Evolutionary conservation across 2,113 vertebrate species (phyloP), one percentile per base, ranked within the genome.

Genomic region (Thermophis baileyi): DNA sequence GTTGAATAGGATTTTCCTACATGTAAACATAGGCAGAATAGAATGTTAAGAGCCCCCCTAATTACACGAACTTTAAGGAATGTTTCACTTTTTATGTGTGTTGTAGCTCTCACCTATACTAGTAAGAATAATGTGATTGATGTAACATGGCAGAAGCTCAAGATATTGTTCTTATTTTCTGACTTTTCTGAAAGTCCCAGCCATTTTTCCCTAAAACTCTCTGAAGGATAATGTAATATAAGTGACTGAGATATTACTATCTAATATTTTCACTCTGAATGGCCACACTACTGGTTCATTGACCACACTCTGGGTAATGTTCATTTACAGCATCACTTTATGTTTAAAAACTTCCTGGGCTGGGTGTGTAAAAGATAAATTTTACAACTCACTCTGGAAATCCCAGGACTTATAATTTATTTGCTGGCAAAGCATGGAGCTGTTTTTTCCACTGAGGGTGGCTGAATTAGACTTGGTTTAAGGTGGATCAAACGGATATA

Each of bases 161-260:
- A 91, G 93, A 88, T 4, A 0, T 93, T 87, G 95, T 50, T 47
- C 69, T 91, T 93, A 55, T 74, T 94, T 93, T 46, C 1, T 12
- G 90, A 96, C 94, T 94, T 91, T 74, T 90, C 90, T 85, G 87
- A 95, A 44, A 97, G 95, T 98, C 97, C 95, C 94, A 69, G 96
- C 95, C 97, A 96, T 95, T 96, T 95, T 97, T 6, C 63, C 97
- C 96, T 97, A 94, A 95, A 93, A 93, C 86, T 96, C 93, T 97
- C 96, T 94, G 92, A 44, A 57, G 4, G 90, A 93, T 98, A 97
- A 95, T 96, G 95, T 96, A 97, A 98, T 96, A 95, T 89, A 0
- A 0, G 0, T 94, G 98, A 96, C 97, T 97, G 98, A 98, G 98
- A 98, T 89, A 97, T 95, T 97, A 98, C 98, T 97, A 98, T 98